phyloP scores from a whole-genome alignment of 2,113 vertebrate species.

The Tragulus kanchil region DNA sequence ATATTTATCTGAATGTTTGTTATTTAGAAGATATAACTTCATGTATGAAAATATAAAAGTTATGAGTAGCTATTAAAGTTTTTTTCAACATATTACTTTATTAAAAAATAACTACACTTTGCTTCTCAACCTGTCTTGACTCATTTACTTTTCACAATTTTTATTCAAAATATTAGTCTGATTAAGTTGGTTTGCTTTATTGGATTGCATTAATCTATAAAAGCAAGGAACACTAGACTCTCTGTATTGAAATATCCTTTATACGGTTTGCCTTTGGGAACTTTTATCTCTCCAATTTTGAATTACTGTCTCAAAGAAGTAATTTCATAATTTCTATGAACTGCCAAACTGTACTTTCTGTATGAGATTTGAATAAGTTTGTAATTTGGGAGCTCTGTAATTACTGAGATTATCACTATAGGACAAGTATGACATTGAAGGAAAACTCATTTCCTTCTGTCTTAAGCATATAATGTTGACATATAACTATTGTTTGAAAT shows the following conservation, averaged over 20 bases:
- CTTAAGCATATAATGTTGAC: constrained; percentile 61
- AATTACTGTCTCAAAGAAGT: constrained; percentile 63
- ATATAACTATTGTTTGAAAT: constrained; percentile 60
- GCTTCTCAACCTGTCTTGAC: constrained; percentile 2
- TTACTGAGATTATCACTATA: constrained; percentile 55
- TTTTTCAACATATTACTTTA: background rate
- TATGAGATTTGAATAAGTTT: constrained; percentile 54
- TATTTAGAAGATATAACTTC: background rate
- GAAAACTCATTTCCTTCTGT: constrained; percentile 71
- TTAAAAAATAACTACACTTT: background rate
- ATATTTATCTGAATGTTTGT: background rate
- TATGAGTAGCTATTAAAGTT: background rate
- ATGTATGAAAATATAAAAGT: background rate
- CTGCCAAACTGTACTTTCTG: constrained; percentile 62
- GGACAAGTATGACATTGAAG: constrained; percentile 51
- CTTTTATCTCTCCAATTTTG: constrained; percentile 35
- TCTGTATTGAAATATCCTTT: constrained; percentile 4
- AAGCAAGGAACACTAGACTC: background rate
- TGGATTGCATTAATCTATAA: background rate
- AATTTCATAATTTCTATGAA: constrained; percentile 62
- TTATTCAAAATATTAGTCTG: constrained; percentile 1
- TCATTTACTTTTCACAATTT: constrained; percentile 35
- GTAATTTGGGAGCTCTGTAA: constrained; percentile 67
- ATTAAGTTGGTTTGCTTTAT: background rate
- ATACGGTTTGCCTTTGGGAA: background rate